These are phyloP conservation scores for Lepus oiostolus DNA, from an alignment of 2,797 vertebrate genomes.

Conservation along the genomic window DNA sequence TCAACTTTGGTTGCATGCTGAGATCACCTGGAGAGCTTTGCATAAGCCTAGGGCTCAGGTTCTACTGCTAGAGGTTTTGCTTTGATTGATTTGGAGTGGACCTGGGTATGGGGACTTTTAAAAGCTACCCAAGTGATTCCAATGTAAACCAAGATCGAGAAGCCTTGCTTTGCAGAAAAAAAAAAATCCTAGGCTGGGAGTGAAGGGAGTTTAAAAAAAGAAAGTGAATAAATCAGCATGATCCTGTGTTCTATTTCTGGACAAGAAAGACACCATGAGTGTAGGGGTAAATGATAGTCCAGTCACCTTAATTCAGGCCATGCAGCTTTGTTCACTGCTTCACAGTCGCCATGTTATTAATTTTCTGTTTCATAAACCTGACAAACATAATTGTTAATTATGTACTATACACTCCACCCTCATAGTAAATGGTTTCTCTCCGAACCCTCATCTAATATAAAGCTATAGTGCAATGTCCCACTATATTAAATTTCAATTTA, in stretches of 20 bases:
- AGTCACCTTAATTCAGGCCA: conserved; percentile 59
- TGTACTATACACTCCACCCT: conserved; percentile 66
- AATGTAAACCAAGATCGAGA: not conserved
- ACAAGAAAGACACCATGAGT: not conserved
- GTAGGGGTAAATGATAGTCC: not conserved
- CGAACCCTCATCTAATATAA: conserved; percentile 79
- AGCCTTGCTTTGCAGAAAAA: not conserved
- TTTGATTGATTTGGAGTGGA: not conserved
- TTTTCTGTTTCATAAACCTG: conserved; percentile 84
- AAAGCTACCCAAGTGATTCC: conserved; percentile 35
- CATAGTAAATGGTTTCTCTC: conserved; percentile 77
- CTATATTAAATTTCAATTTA: conserved; percentile 85
- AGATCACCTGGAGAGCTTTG: not conserved
- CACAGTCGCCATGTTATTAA: conserved; percentile 76
- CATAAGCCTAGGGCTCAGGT: not conserved
- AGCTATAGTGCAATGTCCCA: conserved; percentile 69
- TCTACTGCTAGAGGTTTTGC: not conserved
- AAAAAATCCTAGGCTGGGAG: not conserved
- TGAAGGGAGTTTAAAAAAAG: not conserved
- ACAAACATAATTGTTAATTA: conserved; percentile 84
- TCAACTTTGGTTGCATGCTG: not conserved
- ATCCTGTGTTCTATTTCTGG: conserved; percentile 26
- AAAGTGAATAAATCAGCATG: not conserved
- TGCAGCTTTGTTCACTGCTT: conserved; percentile 73
- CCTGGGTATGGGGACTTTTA: not conserved